phyloP scores from a whole-genome alignment of 2,888 invertebrate genomes.

The Drosophila buzzatii region DNA sequence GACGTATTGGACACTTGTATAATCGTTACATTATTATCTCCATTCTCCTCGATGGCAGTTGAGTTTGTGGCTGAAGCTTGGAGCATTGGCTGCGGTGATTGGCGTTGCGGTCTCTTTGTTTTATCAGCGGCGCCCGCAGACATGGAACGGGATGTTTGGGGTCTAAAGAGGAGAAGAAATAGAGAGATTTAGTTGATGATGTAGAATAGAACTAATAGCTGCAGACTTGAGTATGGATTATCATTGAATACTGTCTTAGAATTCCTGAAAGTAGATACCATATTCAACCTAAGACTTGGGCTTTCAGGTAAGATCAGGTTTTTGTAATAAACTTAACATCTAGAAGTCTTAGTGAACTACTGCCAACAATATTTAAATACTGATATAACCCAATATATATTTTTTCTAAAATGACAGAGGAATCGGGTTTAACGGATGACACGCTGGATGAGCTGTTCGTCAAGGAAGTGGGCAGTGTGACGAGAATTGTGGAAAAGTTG shows the following conservation, averaged over 20 bases:
- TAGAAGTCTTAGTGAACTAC: background rate
- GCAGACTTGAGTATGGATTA: background rate
- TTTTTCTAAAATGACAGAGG: constrained; percentile 15
- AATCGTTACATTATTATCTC: constrained; percentile 87
- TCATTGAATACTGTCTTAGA: background rate
- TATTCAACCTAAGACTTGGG: no score
- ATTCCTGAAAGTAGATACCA: background rate
- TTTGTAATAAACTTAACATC: background rate
- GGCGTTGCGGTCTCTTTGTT: constrained; percentile 61
- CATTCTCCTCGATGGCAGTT: constrained; percentile 46
- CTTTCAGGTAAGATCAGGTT: background rate
- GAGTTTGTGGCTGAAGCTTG: constrained; percentile 28
- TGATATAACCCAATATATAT: background rate
- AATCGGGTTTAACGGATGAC: constrained; percentile 23
- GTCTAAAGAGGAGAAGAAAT: constrained; percentile 51
- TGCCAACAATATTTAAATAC: no score
- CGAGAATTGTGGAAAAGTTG: constrained; percentile 31
- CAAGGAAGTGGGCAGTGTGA: constrained; percentile 47
- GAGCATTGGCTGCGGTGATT: constrained; percentile 50
- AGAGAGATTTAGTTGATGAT: background rate
- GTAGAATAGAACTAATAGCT: background rate
- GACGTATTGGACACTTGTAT: constrained; percentile 87
- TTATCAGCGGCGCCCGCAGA: constrained; percentile 82
- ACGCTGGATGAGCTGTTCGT: constrained; percentile 58
- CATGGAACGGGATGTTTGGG: constrained; percentile 83